These are phyloP conservation scores for Hirtodrosophila alboralis DNA, from an alignment of 2,888 invertebrate species.

Conservation along the genomic window DNA sequence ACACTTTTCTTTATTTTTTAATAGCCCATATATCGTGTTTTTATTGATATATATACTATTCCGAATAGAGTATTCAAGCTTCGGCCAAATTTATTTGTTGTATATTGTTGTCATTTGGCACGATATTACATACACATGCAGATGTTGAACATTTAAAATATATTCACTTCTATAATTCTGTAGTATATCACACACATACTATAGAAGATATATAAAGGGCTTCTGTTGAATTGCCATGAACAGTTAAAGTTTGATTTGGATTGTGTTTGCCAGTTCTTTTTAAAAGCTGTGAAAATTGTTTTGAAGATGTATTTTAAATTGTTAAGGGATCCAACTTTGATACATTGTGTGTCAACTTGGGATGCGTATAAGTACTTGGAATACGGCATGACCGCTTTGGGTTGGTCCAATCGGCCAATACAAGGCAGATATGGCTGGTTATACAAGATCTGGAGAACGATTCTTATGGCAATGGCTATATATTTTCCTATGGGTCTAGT, in stretches of 20 bases:
- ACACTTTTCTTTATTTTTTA: too few species aligned
- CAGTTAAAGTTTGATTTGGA: constrained; percentile 9
- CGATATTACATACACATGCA: too few species aligned
- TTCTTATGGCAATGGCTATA: constrained; percentile 9
- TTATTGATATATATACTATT: too few species aligned
- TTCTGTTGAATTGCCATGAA: neutral
- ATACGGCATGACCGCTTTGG: constrained; percentile 22
- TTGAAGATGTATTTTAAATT: constrained; percentile 29
- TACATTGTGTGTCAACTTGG: constrained; percentile 25
- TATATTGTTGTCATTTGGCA: too few species aligned
- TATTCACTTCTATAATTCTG: too few species aligned
- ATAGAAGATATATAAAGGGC: constrained; percentile 17
- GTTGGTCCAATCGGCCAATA: constrained; percentile 29
- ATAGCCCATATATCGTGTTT: too few species aligned
- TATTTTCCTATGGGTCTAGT: constrained; percentile 37
- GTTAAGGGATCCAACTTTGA: constrained; percentile 21
- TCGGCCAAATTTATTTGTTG: too few species aligned
- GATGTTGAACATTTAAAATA: too few species aligned
- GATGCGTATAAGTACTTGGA: constrained; percentile 40
- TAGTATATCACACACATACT: too few species aligned
- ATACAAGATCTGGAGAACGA: constrained; percentile 11
- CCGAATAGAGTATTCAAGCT: too few species aligned
- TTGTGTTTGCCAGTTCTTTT: neutral
- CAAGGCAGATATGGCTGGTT: neutral
- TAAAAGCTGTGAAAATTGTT: neutral